phyloP scores from a whole-genome alignment of 2,113 vertebrate species.

The Malurus cyaneus region DNA sequence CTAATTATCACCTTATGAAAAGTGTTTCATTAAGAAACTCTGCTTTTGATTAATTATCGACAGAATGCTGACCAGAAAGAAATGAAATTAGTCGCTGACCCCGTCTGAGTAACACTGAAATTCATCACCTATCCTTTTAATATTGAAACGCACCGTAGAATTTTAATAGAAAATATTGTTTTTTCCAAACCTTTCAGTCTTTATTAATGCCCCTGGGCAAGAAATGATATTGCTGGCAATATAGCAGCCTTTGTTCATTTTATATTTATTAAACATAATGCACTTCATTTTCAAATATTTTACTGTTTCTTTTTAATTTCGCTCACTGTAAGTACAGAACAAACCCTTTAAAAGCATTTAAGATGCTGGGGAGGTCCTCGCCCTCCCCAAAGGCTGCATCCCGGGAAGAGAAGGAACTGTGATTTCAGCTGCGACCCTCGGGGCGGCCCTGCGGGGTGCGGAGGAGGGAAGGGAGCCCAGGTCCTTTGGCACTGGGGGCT shows the following conservation, averaged over 20 bases:
- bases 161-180: slow-evolving; percentile 87
- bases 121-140: slow-evolving; percentile 87
- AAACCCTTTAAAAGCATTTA: slow-evolving; percentile 82
- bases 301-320: slow-evolving; percentile 87
- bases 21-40: slow-evolving; percentile 98
- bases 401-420: slow-evolving; percentile 61
- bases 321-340: slow-evolving; percentile 82
- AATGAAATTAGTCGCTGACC: slow-evolving; percentile 86
- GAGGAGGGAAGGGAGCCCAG: background rate
- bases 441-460: background rate
- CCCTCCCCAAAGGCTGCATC: slow-evolving; percentile 42
- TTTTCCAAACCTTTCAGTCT: slow-evolving; percentile 81
- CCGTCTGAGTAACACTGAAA: slow-evolving; percentile 81
- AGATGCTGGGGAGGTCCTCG: slow-evolving; percentile 32
- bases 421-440: slow-evolving; percentile 63
- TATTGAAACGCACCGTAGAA: slow-evolving; percentile 83
- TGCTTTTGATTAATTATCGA: slow-evolving; percentile 94
- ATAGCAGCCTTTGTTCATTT: slow-evolving; percentile 85
- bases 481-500: background rate
- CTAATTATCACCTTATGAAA: slow-evolving; percentile 99
- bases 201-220: slow-evolving; percentile 85
- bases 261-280: slow-evolving; percentile 87
- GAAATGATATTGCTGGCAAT: slow-evolving; percentile 81
- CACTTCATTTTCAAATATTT: slow-evolving; percentile 88
- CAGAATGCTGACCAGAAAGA: slow-evolving; percentile 92